Conservation (phyloP, 2,113 vertebrate genomes). For the Ancistrus triradiatus region DNA sequence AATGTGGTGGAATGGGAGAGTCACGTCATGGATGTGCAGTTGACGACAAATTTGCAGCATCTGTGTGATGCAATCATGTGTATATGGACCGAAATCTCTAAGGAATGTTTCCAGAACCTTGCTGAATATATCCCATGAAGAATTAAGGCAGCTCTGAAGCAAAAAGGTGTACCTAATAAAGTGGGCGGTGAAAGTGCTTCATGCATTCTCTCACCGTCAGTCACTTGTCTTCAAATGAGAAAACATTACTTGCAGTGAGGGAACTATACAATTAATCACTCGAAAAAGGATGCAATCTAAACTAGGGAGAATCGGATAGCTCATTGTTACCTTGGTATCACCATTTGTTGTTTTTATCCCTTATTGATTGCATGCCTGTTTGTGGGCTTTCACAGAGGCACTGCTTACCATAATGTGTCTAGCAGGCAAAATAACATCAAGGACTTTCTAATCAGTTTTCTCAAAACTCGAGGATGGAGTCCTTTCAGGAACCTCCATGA, state of each 20-base stretch:
- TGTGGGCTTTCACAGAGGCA: background rate
- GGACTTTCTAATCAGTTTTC: slow-evolving; percentile 1
- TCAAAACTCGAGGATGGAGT: no score
- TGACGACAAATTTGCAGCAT: no score
- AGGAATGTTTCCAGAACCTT: no score
- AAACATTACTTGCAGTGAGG: slow-evolving; percentile 8
- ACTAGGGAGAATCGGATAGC: background rate
- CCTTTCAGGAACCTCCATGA: background rate
- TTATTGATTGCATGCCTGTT: background rate
- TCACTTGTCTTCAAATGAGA: slow-evolving; percentile 16
- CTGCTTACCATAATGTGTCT: background rate
- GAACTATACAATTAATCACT: slow-evolving; percentile 17
- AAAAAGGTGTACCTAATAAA: no score
- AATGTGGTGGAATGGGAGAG: no score
- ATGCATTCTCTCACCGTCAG: slow-evolving; percentile 3
- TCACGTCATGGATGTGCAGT: no score
- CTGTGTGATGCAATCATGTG: no score
- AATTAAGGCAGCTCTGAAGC: no score
- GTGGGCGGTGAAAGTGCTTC: no score
- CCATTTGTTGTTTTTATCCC: background rate
- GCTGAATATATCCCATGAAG: no score
- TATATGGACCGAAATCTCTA: no score
- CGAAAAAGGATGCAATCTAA: background rate
- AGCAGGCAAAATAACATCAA: background rate
- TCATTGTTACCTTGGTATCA: background rate